A percentile compares a stretch with the other conserved stretches of the same genome.
phyloP scores from a whole-genome alignment of 2,113 vertebrate genomes.

The Embiotoca jacksoni region DNA sequence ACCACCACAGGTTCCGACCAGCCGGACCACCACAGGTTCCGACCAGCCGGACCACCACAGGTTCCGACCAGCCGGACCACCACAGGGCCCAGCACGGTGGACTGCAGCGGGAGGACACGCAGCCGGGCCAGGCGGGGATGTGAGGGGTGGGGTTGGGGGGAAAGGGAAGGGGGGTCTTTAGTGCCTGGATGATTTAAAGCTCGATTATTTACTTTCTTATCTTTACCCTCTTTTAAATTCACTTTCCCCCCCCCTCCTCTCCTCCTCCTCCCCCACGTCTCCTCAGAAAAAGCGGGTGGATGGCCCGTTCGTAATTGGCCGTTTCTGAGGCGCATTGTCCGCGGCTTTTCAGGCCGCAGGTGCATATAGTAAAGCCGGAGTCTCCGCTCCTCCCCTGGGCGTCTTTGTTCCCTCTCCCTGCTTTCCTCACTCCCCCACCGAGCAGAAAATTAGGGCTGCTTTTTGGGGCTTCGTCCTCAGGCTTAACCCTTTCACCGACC shows the following conservation, averaged over 20 bases:
- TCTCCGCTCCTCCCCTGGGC: conserved; percentile 82
- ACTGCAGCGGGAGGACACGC: conserved; percentile 14
- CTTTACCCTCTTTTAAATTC: conserved; percentile 76
- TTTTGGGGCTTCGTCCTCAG: conserved; percentile 72
- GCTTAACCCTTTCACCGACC: conserved; percentile 88
- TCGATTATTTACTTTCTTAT: conserved; percentile 82
- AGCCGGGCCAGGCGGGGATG: conserved; percentile 7
- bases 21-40: no score
- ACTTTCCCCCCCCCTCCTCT: conserved; percentile 63
- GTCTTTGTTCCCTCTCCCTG: conserved; percentile 84
- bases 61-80: no score
- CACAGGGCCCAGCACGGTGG: no score
- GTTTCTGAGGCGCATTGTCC: conserved; percentile 86
- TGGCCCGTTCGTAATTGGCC: conserved; percentile 84
- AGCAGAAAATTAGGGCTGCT: conserved; percentile 81
- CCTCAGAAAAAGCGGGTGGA: conserved; percentile 79
- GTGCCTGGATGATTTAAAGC: conserved; percentile 68
- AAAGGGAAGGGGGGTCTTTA: conserved; percentile 42
- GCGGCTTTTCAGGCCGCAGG: conserved; percentile 86
- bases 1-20: no score
- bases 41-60: no score
- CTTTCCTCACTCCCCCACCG: conserved; percentile 80
- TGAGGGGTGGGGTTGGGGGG: background rate
- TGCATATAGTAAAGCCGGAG: conserved; percentile 87
- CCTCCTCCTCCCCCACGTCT: conserved; percentile 45